A percentile compares a stretch with the other conserved stretches of the same genome.
Evolutionary conservation across 2,888 invertebrate genomes (phyloP).

Genomic region (Patella pellucida): DNA sequence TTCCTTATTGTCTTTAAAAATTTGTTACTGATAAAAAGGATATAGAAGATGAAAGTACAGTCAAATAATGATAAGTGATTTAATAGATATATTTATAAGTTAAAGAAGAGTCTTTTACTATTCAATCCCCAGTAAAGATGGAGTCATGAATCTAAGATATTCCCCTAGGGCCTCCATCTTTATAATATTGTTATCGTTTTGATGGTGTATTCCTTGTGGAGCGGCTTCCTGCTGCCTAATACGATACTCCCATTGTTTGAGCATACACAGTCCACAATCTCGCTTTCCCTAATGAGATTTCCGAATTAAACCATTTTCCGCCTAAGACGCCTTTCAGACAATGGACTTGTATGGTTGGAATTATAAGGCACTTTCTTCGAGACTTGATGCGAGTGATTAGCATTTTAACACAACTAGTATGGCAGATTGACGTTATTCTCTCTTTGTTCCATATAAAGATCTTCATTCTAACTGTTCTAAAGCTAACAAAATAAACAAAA

Average conservation of each 20-base stretch:
- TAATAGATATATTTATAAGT: too few species aligned
- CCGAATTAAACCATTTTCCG: constrained; percentile 39
- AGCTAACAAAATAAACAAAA: constrained; percentile 2
- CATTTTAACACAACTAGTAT: constrained; percentile 31
- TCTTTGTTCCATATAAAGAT: constrained; percentile 5
- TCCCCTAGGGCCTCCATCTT: constrained; percentile 2
- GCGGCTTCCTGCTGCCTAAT: constrained; percentile 27
- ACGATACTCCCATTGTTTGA: constrained; percentile 39
- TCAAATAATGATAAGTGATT: too few species aligned
- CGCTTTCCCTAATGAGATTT: constrained; percentile 44
- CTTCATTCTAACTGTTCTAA: neutral
- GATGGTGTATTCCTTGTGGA: constrained; percentile 7
- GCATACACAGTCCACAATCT: constrained; percentile 29
- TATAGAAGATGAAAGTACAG: too few species aligned
- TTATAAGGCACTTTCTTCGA: constrained; percentile 42
- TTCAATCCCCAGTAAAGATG: neutral
- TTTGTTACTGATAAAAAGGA: too few species aligned
- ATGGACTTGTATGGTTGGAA: constrained; percentile 38
- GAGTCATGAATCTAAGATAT: constrained; percentile 5
- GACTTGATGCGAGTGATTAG: constrained; percentile 39
- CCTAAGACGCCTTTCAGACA: constrained; percentile 29
- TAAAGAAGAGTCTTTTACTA: too few species aligned
- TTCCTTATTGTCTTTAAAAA: too few species aligned
- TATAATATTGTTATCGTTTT: constrained; percentile 12
- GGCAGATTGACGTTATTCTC: neutral